Percentiles rank a stretch among this genome's conserved stretches.
Evolutionary conservation across 2,797 vertebrate species (phyloP).

Genomic region (Coccyzus lansbergi): DNA sequence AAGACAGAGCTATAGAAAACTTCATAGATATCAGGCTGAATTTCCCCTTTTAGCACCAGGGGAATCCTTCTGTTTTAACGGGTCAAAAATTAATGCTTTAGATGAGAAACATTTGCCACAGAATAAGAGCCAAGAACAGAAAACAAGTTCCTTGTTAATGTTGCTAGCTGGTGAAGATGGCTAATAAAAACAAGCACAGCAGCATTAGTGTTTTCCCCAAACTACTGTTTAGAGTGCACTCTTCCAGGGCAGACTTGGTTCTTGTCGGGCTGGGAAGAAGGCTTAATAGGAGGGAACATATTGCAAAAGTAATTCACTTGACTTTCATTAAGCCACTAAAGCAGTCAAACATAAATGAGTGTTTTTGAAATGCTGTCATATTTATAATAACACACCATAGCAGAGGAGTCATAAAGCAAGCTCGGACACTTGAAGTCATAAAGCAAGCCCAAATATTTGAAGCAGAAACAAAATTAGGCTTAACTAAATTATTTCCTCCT

Average conservation of each 20-base stretch:
- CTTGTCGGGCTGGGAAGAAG: constrained; percentile 33
- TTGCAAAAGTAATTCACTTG: constrained; percentile 49
- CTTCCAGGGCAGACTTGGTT: constrained; percentile 1
- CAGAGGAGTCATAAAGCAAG: not conserved
- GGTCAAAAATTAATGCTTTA: constrained; percentile 24
- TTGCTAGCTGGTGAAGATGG: not conserved
- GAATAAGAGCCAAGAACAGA: not conserved
- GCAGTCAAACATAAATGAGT: not conserved
- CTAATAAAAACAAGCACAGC: not conserved
- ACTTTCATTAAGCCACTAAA: constrained; percentile 41
- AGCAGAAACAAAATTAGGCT: constrained; percentile 22
- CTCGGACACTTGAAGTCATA: not conserved
- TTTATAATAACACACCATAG: not conserved
- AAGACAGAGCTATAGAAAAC: not conserved
- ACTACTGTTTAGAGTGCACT: not conserved
- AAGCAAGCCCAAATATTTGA: not conserved
- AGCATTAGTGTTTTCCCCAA: not conserved
- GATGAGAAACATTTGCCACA: constrained; percentile 7
- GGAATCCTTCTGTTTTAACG: not conserved
- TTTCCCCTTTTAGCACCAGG: not conserved
- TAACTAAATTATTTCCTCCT: not conserved
- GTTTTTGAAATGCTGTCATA: not conserved
- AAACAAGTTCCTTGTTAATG: not conserved
- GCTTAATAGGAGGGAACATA: constrained; percentile 20
- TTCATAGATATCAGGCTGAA: not conserved